Percentiles rank a stretch among this genome's conserved stretches.
Conservation (phyloP, 2,113 vertebrate genomes). For the Kryptolebias marmoratus region DNA sequence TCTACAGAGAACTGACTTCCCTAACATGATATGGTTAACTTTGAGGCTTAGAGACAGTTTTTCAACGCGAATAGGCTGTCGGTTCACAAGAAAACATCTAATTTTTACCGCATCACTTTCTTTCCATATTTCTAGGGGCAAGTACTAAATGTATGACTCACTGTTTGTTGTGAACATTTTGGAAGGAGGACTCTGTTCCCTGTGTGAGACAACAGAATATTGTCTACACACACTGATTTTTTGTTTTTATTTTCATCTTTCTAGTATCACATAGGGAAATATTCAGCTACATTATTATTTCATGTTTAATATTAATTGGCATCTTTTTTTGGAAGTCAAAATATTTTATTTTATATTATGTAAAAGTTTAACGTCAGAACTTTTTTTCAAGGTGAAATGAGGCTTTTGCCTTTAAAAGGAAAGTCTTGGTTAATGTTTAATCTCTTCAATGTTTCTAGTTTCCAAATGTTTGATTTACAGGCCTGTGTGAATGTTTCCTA, state of each 20-base stretch:
- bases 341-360: too few species aligned
- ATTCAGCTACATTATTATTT: too few species aligned
- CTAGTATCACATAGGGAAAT: background rate
- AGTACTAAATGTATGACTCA: constrained; percentile 17
- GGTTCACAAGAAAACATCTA: constrained; percentile 25
- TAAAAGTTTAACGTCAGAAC: too few species aligned
- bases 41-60: constrained; percentile 14
- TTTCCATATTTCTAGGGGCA: constrained; percentile 5
- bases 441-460: background rate
- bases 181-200: background rate
- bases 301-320: too few species aligned
- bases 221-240: background rate
- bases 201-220: background rate
- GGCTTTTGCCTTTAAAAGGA: background rate
- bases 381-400: background rate
- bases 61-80: constrained; percentile 19
- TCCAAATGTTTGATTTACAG: background rate
- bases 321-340: too few species aligned
- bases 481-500: background rate
- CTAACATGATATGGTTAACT: constrained; percentile 46
- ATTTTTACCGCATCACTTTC: constrained; percentile 16
- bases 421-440: background rate
- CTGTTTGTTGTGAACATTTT: constrained; percentile 21
- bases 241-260: constrained; percentile 1
- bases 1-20: constrained; percentile 12